Evolutionary conservation across 2,113 vertebrate genomes (phyloP).

Genomic region (Hippocampus mohnikei): DNA sequence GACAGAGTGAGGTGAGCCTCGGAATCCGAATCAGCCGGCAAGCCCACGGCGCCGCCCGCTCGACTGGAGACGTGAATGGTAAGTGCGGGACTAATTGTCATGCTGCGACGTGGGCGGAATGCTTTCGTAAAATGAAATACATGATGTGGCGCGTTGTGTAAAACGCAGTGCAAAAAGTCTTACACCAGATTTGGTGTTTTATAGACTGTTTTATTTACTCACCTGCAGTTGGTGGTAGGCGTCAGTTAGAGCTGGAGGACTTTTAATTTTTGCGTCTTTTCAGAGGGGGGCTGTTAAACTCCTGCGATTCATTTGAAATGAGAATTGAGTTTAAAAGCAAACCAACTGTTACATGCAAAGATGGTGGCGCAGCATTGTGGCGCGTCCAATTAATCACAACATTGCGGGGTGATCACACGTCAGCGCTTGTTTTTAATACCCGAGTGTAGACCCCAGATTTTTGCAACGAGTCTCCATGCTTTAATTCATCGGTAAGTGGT

Average conservation of each 20-base stretch:
- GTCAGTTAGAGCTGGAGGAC: too few species aligned
- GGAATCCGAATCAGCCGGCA: conserved; percentile 59
- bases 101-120: conserved; percentile 53
- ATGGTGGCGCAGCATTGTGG: not conserved
- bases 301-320: not conserved
- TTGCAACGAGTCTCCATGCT: too few species aligned
- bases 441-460: too few species aligned
- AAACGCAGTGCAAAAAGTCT: not conserved
- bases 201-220: not conserved
- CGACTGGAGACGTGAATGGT: conserved; percentile 52
- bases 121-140: conserved; percentile 39
- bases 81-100: conserved; percentile 52
- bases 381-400: not conserved
- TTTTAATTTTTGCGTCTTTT: not conserved
- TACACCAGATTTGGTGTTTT: conserved; percentile 11
- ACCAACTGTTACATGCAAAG: not conserved
- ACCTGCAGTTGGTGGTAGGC: not conserved
- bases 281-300: not conserved
- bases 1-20: conserved; percentile 66
- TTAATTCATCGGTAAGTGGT: not conserved
- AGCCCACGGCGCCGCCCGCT: conserved; percentile 20
- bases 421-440: too few species aligned
- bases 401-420: too few species aligned
- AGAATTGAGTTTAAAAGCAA: not conserved
- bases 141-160: conserved; percentile 33